Base-by-base conservation (phyloP, 35 echinoderm and acorn worm species). In the Heliocidaris tuberculata region DNA sequence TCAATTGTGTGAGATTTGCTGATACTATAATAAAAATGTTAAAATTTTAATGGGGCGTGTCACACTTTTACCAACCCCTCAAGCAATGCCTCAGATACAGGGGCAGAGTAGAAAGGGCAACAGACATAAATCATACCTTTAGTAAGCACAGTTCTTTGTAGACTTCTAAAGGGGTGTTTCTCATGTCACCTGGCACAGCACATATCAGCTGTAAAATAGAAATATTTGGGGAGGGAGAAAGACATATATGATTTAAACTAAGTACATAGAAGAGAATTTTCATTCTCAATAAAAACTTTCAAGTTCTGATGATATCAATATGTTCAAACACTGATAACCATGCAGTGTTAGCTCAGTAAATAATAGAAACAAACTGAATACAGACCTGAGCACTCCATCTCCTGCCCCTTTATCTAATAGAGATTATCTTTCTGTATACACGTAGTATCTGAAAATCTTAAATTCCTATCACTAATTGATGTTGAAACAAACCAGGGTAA, bases 121-220 rank as follows among this genome's bases (percentile, higher is more conserved):
- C 50, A 86, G 21, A 32, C 2, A 88, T 21, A 88, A 88, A 35
- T 15, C 85, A 47, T 94, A 94, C 94, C 71, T 85, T 70, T 49
- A 94, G 59, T 27, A 59, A 85, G 27, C 47, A 86, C 27, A 94
- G 31, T 86, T 94, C 94, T 19, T 86, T 32, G 47, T 42, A 86
- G 19, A 94, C 71, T n/a, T 30, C 31, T 21, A 86, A 52, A 16
- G 60, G 61, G 7, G 60, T 86, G 56, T 24, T 48, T 30, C 85
- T 94, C 32, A 94, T 86, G 50, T 94, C 70, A 15, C 94, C 94
- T n/a, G 94, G 71, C 29, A 94, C 94, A 49, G 94, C 94, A 48
- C 85, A 19, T 19, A 94, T 94, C 85, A 54, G 94, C 94, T 94
- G 94, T 52, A 12, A 52, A 94, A 94, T 30, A 60, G 42, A n/a